Conservation (phyloP, 2,113 vertebrate genomes). For the Phasianus colchicus region DNA sequence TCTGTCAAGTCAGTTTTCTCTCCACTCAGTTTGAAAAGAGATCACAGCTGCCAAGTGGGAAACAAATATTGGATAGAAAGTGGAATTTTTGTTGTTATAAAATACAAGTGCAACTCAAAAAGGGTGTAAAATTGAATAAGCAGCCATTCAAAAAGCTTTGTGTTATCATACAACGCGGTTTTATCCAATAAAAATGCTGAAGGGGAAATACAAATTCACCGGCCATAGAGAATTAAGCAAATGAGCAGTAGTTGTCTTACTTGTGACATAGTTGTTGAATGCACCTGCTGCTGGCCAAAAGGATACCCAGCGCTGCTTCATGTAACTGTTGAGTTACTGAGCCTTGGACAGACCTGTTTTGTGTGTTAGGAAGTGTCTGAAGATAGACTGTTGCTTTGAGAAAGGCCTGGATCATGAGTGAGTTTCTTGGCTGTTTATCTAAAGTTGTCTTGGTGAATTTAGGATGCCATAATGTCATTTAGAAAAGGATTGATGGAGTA, state of each 20-base stretch:
- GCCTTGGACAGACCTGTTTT: not conserved
- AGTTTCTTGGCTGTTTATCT: not conserved
- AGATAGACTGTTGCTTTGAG: not conserved
- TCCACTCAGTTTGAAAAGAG: not conserved
- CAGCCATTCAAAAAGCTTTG: not conserved
- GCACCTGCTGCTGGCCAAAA: not conserved
- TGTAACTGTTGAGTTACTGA: not conserved
- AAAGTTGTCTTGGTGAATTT: not conserved
- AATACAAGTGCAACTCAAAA: not conserved
- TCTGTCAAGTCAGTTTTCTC: not conserved
- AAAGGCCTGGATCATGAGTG: not conserved
- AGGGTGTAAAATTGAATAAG: not conserved
- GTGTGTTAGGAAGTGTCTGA: not conserved
- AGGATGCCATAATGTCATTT: not conserved
- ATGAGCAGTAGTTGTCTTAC: not conserved
- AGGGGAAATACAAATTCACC: not conserved
- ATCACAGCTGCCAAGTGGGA: not conserved
- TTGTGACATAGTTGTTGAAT: no score
- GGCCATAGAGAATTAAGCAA: not conserved
- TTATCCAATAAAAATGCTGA: not conserved
- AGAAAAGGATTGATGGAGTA: not conserved
- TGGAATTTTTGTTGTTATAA: not conserved
- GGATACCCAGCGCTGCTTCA: not conserved
- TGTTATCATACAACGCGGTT: not conserved
- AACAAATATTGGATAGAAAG: slow-evolving; percentile 21